phyloP scores from a whole-genome alignment of 2,113 vertebrate species.

The Elachura formosa region DNA sequence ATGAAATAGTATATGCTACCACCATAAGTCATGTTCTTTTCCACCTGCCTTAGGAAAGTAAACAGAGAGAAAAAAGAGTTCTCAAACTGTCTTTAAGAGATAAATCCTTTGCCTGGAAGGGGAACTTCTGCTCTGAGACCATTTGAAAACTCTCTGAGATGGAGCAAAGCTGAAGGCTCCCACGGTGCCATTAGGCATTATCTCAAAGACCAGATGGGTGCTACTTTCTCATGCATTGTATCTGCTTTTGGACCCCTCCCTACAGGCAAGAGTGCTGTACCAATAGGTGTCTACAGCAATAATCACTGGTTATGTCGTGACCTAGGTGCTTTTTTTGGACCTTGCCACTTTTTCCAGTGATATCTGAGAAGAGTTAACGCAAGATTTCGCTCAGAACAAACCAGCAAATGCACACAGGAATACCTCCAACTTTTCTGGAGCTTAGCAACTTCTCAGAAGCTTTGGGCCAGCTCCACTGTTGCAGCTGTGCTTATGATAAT shows the following conservation, averaged over 20 bases:
- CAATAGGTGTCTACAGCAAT: background rate
- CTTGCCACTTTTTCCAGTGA: background rate
- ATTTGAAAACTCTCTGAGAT: background rate
- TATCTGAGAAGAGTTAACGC: background rate
- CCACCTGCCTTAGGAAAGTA: background rate
- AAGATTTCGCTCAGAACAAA: background rate
- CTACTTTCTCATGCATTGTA: background rate
- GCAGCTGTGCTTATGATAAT: background rate
- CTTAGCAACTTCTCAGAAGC: background rate
- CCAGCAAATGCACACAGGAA: background rate
- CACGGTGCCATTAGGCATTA: background rate
- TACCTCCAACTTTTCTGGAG: background rate
- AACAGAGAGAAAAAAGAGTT: background rate
- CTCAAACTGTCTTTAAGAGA: background rate
- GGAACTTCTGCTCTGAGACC: background rate
- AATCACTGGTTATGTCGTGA: background rate
- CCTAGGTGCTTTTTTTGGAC: background rate
- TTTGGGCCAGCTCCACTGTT: background rate
- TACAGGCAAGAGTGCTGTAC: background rate
- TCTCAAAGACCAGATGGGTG: background rate
- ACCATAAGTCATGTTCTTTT: background rate
- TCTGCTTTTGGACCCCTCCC: background rate
- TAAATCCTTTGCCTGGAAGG: background rate
- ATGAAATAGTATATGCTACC: background rate
- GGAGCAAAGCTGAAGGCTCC: background rate